Evolutionary conservation across 2,888 invertebrate genomes (phyloP), one percentile per base, ranked within the genome.

Genomic region (Latrodectus elegans): DNA sequence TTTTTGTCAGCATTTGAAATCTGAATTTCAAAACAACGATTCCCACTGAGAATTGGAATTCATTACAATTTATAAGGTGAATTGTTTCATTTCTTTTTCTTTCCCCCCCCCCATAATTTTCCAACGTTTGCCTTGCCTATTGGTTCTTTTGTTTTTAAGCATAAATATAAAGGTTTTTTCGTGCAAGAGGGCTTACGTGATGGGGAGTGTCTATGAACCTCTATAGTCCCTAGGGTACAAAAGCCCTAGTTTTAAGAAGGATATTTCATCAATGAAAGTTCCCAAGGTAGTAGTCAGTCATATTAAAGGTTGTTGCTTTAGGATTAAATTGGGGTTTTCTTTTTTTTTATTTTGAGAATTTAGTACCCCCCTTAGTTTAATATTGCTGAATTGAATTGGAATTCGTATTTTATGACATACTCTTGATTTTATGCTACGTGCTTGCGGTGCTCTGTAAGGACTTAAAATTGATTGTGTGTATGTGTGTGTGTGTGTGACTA

Each of bases 261-360:
- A 68, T 26, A 76, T 82, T 82, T 82, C 74, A 17, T 51, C 49
- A 38, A 53, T 82, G 52, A 67, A 82, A 74, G 73, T 67, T 74
- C 74, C 55, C 82, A 15, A 49, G 75, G 60, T 38, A 68, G 26
- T 60, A 75, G 75, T 82, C 75, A 70, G 74, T 81, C 81, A 81
- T 53, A 52, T 73, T n/a, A 52, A 60, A 52, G 51, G 52, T 65
- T 80, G 60, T 76, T 76, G 60, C 81, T 52, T 81, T 73, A 65
- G 80, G 52, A 80, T 60, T 80, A 60, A 51, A 65, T 73, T 15
- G 72, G n/a, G 70, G 79, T 72, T 80, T 80, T 64, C 64, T 68
- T 68, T 71, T n/a, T 14, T 49, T 38, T n/a, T 49, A 49, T 9
- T n/a, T 68, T 38, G 51, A 51, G 11, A 71, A 60, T n/a, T n/a